Evolutionary conservation across 2,888 invertebrate genomes (phyloP), one percentile per base, ranked within the genome.

Genomic region (Hofmannophila pseudospretella): DNA sequence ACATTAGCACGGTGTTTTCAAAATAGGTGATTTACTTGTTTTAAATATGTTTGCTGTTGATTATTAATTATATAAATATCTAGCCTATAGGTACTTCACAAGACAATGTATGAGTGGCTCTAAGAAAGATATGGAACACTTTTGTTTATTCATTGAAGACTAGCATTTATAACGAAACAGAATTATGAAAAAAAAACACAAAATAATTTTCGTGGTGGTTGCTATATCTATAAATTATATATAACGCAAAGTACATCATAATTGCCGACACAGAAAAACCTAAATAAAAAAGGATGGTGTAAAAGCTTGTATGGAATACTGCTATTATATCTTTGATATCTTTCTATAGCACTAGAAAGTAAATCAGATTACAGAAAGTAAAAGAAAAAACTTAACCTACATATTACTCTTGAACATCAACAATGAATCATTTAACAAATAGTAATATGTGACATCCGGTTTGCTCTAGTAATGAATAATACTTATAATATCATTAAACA

Each of bases 401-500:
- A 10, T 46, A 51, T 53, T 55, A 59, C 47, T 48, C 52, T 59
- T 60, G 60, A 62, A 62, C 51, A 54, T 45, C 51, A 67, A 67
- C 61, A 65, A 60, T 47, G 48, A 45, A 54, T 51, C 48, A 40
- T 39, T 45, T 55, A 57, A 57, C 53, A 56, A 59, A 50, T 44
- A 54, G 48, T 47, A 57, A 55, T 52, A 56, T 64, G 59, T 64
- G 64, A 68, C 66, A 67, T 65, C 57, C 55, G 51, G 59, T 49
- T 60, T 60, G 51, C 48, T 60, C 52, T 60, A 54, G 53, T 57
- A 45, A 51, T 53, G 51, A 40, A 49, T 54, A 55, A 51, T 51
- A 51, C 48, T 70, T 66, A 65, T 61, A 73, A 67, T 67, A 69
- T 65, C 54, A 62, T 57, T 56, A 65, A 64, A 27, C 60, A 69